Base-by-base conservation (phyloP, 2,113 vertebrate species). In the Ahaetulla prasina region DNA sequence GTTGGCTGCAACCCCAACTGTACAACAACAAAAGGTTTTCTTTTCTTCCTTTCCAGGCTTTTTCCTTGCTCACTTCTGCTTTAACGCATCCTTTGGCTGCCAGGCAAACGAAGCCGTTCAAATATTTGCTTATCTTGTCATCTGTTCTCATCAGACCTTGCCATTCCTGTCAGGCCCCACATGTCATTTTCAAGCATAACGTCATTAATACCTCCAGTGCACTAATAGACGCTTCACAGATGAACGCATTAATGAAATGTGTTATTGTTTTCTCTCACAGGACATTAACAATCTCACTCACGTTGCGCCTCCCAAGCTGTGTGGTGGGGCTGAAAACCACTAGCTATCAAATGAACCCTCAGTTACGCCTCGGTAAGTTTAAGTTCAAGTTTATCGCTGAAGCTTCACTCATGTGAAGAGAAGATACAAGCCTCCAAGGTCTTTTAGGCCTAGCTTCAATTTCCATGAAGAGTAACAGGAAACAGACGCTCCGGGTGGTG, bases 301-400 rank as follows among this genome's bases (percentile, higher is more conserved):
- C 0, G 94, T 97, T 96, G 97, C 35, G 96, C 94, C 97, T 95
- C 95, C 49, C 94, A 95, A 97, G 96, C 96, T 96, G 96, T 90
- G 90, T 93, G 91, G 97, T 96, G 97, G 96, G 96, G 97, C 97
- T 97, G 97, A 96, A 97, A 98, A 97, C 96, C 96, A 97, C 97
- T 96, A 97, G 97, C 97, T 98, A 98, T 98, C 97, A 98, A 98
- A 98, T 97, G 97, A 98, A 98, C 97, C 97, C 97, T 98, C 97
- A 96, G 96, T 97, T 97, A 97, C 68, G 91, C 98, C 96, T 98
- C 97, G 96, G 96, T 98, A 97, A 98, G 95, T 97, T 98, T 98
- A 98, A 98, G 97, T 98, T 98, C 97, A 98, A 97, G 97, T 97
- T 98, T 98, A 98, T 98, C 97, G 96, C 96, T 97, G 97, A 98